Percentiles rank a stretch among this genome's conserved stretches.
These are phyloP conservation scores for Panthera leo DNA, from an alignment of 2,113 vertebrate species.

Conservation along the genomic window DNA sequence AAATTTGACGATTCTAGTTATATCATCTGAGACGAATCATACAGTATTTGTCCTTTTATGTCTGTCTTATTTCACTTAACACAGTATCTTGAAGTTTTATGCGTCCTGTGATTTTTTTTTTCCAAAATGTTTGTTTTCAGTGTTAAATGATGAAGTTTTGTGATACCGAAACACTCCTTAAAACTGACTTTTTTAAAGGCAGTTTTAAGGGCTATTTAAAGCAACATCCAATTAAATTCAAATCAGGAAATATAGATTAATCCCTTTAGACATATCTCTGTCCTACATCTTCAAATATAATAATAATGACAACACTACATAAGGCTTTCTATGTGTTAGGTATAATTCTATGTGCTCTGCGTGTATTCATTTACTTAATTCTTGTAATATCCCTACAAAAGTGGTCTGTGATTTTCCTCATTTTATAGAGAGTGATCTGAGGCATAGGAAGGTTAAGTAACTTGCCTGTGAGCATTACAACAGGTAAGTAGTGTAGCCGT, in stretches of 20 bases:
- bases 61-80: neutral
- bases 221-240: neutral
- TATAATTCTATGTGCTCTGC: neutral
- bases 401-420: neutral
- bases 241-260: neutral
- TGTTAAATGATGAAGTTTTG: neutral
- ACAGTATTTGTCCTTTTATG: neutral
- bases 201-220: neutral
- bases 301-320: neutral
- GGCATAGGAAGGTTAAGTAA: neutral
- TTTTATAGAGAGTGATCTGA: neutral
- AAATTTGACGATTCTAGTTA: neutral
- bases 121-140: neutral
- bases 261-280: neutral
- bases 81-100: neutral
- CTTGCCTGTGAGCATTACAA: neutral
- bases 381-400: neutral
- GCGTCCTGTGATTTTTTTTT: neutral
- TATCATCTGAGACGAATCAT: neutral
- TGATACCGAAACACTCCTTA: neutral
- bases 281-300: neutral
- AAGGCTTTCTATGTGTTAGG: neutral
- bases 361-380: neutral
- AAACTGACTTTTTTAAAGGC: neutral
- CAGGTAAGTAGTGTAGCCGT: neutral